Evolutionary conservation across 92 coral and sea anemone species (phyloP), one percentile per base, ranked within the genome.

Genomic region (Montipora capitata): DNA sequence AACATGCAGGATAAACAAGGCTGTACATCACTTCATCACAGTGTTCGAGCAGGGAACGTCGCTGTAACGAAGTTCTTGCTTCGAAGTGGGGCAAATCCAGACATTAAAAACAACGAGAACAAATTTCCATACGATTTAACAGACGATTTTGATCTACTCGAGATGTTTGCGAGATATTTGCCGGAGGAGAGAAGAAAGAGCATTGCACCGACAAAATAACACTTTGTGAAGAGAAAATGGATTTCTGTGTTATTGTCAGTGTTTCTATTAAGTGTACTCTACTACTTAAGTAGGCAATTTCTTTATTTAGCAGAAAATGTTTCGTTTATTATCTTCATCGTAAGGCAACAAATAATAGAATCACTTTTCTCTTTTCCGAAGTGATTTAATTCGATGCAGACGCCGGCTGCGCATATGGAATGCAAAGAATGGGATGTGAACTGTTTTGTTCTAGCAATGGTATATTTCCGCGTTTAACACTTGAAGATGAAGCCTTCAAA

Each of bases 91-190:
- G 99, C 98, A 3, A 94, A 98, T 51, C 99, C 99, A 20, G 98
- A 96, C 72, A 82, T 96, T 4, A 81, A 88, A 43, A 96, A 96
- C 85, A 40, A 16, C 13, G 92, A 96, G 57, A 98, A 98, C 4
- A 88, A 91, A 65, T 86, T 93, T 10, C 96, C 99, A 3, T 98
- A 94, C 15, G 99, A 98, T 90, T 92, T 94, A 18, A 98, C 98
- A 4, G 99, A 98, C 40, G 96, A 98, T 64, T 98, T 98, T 77
- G 99, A 98, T 79, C 82, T 98, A 90, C 91, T 98, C 74, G 99
- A 98, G 84, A 70, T 98, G 89, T 83, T 98, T 9, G 88, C 88
- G 75, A 91, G 86, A 65, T 91, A 94, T 82, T 96, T 96, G 4
- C 94, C 96, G 2, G 98, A 95, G 27, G 98, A 95, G 72, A 62